Evolutionary conservation across 30 jellyfish, hydroid and myxozoan species (phyloP).

Genomic region (Hydractinia symbiolongicarpus): DNA sequence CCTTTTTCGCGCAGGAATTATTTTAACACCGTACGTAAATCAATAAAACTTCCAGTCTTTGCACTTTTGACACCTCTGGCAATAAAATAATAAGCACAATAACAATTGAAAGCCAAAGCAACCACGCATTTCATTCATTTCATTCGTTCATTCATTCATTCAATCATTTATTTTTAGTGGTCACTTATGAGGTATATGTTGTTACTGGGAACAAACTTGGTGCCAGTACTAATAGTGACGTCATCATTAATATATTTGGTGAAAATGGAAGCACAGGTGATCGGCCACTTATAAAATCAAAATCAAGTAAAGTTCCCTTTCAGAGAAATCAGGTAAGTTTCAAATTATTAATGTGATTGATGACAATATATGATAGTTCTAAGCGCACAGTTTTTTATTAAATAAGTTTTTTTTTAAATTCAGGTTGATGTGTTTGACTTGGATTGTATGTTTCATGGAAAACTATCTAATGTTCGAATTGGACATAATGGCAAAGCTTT

Average conservation of each 20-base stretch:
- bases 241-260: constrained; percentile 70
- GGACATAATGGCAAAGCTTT: constrained; percentile 88
- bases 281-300: constrained; percentile 73
- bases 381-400: no score
- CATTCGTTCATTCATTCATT: no score
- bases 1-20: no score
- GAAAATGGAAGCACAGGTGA: constrained; percentile 78
- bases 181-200: constrained; percentile 73
- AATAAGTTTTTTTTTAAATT: not conserved
- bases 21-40: no score
- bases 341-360: not conserved
- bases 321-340: constrained; percentile 75
- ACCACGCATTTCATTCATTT: not conserved
- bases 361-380: no score
- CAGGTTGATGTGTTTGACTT: constrained; percentile 80
- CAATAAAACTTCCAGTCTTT: no score
- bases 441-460: constrained; percentile 83
- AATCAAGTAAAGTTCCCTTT: constrained; percentile 65
- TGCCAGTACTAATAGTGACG: constrained; percentile 84
- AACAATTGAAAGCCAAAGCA: not conserved
- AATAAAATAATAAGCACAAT: no score
- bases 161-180: constrained; percentile 32
- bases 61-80: no score
- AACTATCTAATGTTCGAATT: constrained; percentile 53
- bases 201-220: constrained; percentile 93